Evolutionary conservation across 2,113 vertebrate species (phyloP), one percentile per base, ranked within the genome.

Genomic region (Pterocles burchelli): DNA sequence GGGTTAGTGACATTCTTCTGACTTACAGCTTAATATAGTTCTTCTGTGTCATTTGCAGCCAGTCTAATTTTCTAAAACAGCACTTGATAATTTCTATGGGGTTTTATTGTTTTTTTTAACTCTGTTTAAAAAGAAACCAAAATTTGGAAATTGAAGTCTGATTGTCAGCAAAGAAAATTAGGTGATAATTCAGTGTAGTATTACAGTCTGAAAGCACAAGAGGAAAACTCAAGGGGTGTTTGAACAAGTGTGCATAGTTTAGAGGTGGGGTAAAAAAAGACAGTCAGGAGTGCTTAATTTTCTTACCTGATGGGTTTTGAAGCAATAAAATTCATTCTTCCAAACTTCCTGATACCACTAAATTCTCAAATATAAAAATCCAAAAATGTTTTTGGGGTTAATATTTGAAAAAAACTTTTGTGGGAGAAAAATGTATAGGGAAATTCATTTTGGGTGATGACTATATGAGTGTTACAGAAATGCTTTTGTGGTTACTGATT

Each of bases 1-100:
- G 99, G 99, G 99, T 99, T 87, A 90, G 98, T 93, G 68, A 51
- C 18, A 13, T 71, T 58, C 20, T 75, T 79, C 51, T 74, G 25
- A 48, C 17, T 82, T 65, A 31, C 9, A 54, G 70, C 19, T 85
- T 51, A 5, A 45, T 5, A 12, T n/a, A 29, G 9, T 49, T 71
- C 16, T 75, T 89, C 25, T 62, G 58, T 87, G 36, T 19, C 26
- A 21, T 58, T 72, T 89, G 67, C 33, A 66, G 34, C 24, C 81
- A 81, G 49, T 51, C 34, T 48, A 3, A 16, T 67, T 71, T 85
- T 75, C 73, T 74, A 17, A 92, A 87, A 34, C 20, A 77, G 16
- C 28, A 54, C 20, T 55, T 78, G 43, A 7, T 89, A 45, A 66
- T 85, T 74, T 68, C 15, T 52, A 0, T 77, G 34, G 14, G 25